These are phyloP conservation scores for Philaethria dido DNA, from an alignment of 2,888 invertebrate genomes.

Conservation along the genomic window DNA sequence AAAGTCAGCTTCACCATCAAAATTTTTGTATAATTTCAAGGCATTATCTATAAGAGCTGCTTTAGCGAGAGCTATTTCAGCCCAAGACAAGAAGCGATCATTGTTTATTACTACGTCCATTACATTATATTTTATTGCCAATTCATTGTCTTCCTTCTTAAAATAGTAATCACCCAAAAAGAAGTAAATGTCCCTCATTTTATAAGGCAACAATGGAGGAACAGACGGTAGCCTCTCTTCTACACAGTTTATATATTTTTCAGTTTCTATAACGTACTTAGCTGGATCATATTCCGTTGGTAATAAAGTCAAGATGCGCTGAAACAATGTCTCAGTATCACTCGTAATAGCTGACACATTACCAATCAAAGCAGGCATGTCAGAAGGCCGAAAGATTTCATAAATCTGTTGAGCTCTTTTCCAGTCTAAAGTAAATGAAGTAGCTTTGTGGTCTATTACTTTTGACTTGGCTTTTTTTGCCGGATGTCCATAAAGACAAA, in stretches of 20 bases:
- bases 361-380: slow-evolving; percentile 92
- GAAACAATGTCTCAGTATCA: slow-evolving; percentile 90
- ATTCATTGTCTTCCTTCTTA: slow-evolving; percentile 90
- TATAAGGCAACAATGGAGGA: slow-evolving; percentile 81
- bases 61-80: slow-evolving; percentile 92
- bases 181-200: slow-evolving; percentile 91
- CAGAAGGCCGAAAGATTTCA: slow-evolving; percentile 91
- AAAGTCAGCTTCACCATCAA: slow-evolving; percentile 85
- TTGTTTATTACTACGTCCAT: slow-evolving; percentile 93
- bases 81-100: slow-evolving; percentile 95
- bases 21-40: slow-evolving; percentile 88
- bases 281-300: slow-evolving; percentile 88
- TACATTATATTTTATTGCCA: slow-evolving; percentile 92
- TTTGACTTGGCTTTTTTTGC: slow-evolving; percentile 82
- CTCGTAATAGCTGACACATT: slow-evolving; percentile 89
- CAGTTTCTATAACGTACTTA: slow-evolving; percentile 84
- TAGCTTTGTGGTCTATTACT: slow-evolving; percentile 90
- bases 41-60: slow-evolving; percentile 90
- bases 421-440: slow-evolving; percentile 87
- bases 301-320: slow-evolving; percentile 87
- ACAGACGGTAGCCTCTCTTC: slow-evolving; percentile 81
- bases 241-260: slow-evolving; percentile 87
- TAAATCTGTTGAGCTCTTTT: slow-evolving; percentile 89
- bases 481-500: slow-evolving; percentile 93
- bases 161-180: slow-evolving; percentile 96